A percentile compares a stretch with the other conserved stretches of the same genome.
These are phyloP conservation scores for Brachyptera putata DNA, from an alignment of 2,888 invertebrate genomes.

Conservation along the genomic window DNA sequence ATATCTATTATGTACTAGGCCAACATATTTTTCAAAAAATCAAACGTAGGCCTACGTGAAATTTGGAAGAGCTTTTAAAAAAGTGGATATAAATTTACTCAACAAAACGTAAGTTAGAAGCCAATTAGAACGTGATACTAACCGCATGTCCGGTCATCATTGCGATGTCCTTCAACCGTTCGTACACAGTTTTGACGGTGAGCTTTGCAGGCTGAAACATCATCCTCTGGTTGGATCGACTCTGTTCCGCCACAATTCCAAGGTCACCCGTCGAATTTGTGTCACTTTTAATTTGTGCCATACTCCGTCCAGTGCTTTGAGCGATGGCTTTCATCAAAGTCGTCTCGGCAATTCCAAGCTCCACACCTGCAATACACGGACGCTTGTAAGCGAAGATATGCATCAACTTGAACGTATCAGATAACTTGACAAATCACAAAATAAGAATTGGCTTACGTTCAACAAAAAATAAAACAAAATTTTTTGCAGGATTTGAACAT, in stretches of 20 bases:
- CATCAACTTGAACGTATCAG: too few relatives aligned
- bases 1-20: too few relatives aligned
- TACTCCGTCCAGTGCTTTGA: slow-evolving; percentile 77
- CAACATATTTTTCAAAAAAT: too few relatives aligned
- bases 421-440: too few relatives aligned
- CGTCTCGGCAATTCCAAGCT: slow-evolving; percentile 92
- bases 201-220: slow-evolving; percentile 82
- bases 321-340: slow-evolving; percentile 92
- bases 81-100: too few relatives aligned
- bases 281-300: slow-evolving; percentile 72
- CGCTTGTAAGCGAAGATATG: too few relatives aligned
- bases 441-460: too few relatives aligned
- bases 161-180: slow-evolving; percentile 82
- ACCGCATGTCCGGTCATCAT: slow-evolving; percentile 73
- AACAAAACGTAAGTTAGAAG: too few relatives aligned
- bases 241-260: slow-evolving; percentile 84
- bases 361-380: slow-evolving; percentile 59
- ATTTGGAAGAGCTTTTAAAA: too few relatives aligned
- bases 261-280: slow-evolving; percentile 76
- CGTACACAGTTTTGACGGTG: slow-evolving; percentile 69
- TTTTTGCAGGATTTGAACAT: too few relatives aligned
- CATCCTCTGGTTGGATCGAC: slow-evolving; percentile 77
- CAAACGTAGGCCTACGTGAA: too few relatives aligned
- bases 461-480: too few relatives aligned
- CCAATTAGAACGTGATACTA: slow-evolving; percentile 41